These are phyloP conservation scores for Drosophila sucinea DNA, from an alignment of 1,140 invertebrate genomes.

Conservation along the genomic window DNA sequence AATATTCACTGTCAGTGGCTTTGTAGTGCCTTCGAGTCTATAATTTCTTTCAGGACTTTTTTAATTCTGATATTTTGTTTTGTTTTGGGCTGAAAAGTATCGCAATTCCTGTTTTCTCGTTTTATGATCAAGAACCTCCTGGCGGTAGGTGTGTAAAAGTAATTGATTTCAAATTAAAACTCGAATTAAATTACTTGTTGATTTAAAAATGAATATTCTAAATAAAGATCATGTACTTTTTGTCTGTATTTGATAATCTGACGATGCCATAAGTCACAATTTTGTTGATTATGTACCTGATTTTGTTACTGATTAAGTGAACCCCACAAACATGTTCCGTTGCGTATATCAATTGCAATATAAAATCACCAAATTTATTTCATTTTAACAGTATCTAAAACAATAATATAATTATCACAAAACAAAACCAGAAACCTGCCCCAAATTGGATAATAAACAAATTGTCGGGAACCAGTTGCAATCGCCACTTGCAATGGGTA, in stretches of 20 bases:
- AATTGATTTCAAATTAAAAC: too few species aligned
- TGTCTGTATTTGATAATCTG: not conserved
- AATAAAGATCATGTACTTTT: not conserved
- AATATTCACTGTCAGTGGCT: too few species aligned
- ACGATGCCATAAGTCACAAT: not conserved
- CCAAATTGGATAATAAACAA: not conserved
- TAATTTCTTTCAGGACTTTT: too few species aligned
- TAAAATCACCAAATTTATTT: not conserved
- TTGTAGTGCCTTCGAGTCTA: too few species aligned
- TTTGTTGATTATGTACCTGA: not conserved
- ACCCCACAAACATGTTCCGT: not conserved
- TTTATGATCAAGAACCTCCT: too few species aligned
- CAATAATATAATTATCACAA: constrained; percentile 1
- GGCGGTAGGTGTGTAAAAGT: too few species aligned
- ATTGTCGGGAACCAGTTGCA: not conserved
- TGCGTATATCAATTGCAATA: not conserved
- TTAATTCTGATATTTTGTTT: too few species aligned
- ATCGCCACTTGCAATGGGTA: not conserved
- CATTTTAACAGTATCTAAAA: constrained; percentile 2
- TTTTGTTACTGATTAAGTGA: not conserved
- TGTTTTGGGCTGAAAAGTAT: too few species aligned
- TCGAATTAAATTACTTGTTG: too few species aligned
- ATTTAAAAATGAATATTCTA: not conserved
- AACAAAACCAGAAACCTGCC: not conserved
- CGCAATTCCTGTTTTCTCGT: too few species aligned